These are phyloP conservation scores for Criorhina ranunculi DNA, from an alignment of 2,888 invertebrate genomes.

Conservation along the genomic window DNA sequence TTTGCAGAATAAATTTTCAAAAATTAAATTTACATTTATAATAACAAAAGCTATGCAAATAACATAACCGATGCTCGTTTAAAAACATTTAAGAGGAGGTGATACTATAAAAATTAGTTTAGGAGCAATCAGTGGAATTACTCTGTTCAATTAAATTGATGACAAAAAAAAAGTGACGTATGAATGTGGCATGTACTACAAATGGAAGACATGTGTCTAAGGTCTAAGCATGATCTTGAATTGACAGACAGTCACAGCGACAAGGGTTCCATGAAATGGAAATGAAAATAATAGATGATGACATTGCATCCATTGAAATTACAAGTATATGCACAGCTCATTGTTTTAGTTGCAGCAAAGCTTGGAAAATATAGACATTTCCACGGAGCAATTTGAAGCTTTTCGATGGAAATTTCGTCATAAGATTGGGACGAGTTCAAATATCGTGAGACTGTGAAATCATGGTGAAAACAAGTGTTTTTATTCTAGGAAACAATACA, in stretches of 20 bases:
- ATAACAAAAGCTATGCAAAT: conserved; percentile 1
- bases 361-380: not conserved
- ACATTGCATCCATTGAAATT: conserved; percentile 4
- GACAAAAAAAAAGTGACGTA: conserved; percentile 15
- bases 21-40: conserved; percentile 35
- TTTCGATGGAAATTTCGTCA: not conserved
- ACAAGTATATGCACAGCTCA: not conserved
- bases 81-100: not conserved
- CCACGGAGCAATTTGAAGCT: not conserved
- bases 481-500: not conserved
- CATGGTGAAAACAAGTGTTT: not conserved
- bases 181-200: conserved; percentile 37
- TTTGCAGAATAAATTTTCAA: conserved; percentile 30
- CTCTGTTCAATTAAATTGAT: conserved; percentile 30
- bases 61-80: not conserved
- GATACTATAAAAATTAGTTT: not conserved
- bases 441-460: not conserved
- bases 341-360: not conserved
- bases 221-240: conserved; percentile 9
- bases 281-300: not conserved
- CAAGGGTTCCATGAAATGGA: not conserved
- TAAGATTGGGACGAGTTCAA: not conserved
- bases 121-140: conserved; percentile 23
- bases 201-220: not conserved
- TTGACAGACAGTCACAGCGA: conserved; percentile 2